These are phyloP conservation scores for Nerophis lumbriciformis DNA, from an alignment of 2,113 vertebrate species.

Conservation along the genomic window DNA sequence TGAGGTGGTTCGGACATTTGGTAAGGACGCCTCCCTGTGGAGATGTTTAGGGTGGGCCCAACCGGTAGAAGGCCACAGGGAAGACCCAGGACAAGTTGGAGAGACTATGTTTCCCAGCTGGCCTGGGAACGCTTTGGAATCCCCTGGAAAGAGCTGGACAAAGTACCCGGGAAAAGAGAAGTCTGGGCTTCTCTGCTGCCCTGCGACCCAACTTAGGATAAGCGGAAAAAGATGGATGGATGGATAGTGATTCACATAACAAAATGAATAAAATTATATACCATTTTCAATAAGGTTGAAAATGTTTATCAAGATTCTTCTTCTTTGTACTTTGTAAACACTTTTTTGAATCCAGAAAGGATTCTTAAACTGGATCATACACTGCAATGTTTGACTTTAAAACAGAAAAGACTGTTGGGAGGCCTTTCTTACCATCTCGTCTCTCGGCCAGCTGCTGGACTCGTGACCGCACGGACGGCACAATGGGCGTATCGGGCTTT, in stretches of 20 bases:
- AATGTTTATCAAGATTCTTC: no score
- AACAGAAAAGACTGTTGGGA: not conserved
- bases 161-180: no score
- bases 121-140: no score
- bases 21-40: no score
- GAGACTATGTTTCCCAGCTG: no score
- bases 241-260: not conserved
- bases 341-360: not conserved
- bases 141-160: no score
- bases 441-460: constrained; percentile 61
- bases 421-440: constrained; percentile 45
- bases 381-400: not conserved
- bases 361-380: not conserved
- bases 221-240: no score
- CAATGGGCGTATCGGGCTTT: constrained; percentile 65
- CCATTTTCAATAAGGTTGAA: not conserved
- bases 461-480: constrained; percentile 55
- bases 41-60: no score
- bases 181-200: not conserved
- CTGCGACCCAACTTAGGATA: not conserved
- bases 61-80: no score
- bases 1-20: no score
- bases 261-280: not conserved
- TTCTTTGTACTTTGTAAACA: not conserved
- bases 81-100: no score